Evolutionary conservation across 2,797 vertebrate genomes (phyloP).

Genomic region (Pristis pectinata): DNA sequence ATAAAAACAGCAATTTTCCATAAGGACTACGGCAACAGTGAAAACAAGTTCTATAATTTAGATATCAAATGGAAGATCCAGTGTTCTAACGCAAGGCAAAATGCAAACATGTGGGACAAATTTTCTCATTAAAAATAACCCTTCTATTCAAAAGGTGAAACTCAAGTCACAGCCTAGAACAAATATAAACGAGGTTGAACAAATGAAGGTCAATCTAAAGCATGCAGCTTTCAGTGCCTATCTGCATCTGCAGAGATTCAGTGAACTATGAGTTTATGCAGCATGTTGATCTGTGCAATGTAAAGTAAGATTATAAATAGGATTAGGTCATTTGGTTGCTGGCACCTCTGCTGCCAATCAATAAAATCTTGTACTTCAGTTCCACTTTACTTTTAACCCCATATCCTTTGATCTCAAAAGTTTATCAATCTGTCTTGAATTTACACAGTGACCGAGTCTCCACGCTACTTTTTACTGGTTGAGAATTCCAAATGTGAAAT

Average conservation of each 20-base stretch:
- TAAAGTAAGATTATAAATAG: neutral
- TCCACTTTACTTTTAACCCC: too few relatives aligned
- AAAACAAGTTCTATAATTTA: neutral
- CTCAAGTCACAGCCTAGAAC: neutral
- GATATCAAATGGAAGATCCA: neutral
- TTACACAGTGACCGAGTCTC: too few relatives aligned
- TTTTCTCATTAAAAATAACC: neutral
- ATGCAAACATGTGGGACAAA: neutral
- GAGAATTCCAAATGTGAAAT: too few relatives aligned
- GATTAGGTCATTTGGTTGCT: too few relatives aligned
- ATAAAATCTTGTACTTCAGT: too few relatives aligned
- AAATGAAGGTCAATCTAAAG: too few relatives aligned
- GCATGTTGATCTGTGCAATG: neutral
- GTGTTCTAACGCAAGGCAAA: neutral
- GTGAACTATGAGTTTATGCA: neutral
- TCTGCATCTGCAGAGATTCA: neutral
- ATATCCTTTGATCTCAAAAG: too few relatives aligned
- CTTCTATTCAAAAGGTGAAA: neutral
- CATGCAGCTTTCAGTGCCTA: neutral
- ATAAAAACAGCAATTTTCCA: neutral
- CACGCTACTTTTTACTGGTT: too few relatives aligned
- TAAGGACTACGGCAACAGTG: neutral
- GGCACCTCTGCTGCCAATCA: too few relatives aligned
- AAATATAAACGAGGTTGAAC: neutral
- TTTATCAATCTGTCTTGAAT: too few relatives aligned